Conservation (phyloP, 2,113 vertebrate genomes). For the Anas platyrhynchos region DNA sequence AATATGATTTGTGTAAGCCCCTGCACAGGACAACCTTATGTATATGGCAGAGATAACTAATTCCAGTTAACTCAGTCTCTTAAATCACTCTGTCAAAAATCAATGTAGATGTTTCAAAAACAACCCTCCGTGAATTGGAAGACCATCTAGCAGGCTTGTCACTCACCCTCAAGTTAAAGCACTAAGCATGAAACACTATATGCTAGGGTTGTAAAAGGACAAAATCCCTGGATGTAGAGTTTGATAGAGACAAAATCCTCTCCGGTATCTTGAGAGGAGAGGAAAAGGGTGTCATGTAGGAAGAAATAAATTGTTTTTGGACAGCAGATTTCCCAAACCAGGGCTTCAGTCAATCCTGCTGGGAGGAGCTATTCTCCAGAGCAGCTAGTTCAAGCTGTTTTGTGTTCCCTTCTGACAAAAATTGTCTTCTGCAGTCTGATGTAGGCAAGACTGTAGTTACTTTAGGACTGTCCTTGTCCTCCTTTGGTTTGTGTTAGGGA, state of each 20-base stretch:
- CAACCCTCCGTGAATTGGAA: background rate
- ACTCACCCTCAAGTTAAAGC: background rate
- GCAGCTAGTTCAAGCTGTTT: background rate
- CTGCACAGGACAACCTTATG: accelerated
- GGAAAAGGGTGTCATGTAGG: background rate
- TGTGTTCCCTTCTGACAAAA: background rate
- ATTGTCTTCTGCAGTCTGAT: background rate
- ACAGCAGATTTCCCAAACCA: background rate
- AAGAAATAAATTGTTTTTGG: background rate
- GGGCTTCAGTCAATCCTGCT: background rate
- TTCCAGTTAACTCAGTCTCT: background rate
- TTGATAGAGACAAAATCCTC: background rate
- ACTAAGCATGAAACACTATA: background rate
- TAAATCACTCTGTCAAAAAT: background rate
- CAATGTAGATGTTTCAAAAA: background rate
- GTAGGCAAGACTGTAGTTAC: background rate
- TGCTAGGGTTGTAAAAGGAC: background rate
- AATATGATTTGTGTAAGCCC: accelerated
- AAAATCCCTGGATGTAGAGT: background rate
- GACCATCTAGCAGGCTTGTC: background rate
- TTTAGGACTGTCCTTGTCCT: constrained; percentile 32
- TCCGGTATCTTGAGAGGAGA: background rate
- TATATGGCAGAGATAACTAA: background rate
- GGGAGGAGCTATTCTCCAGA: background rate
- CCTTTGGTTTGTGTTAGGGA: background rate